Conservation (phyloP, 2,797 vertebrate species). For the Melanotaenia maccullochi region DNA sequence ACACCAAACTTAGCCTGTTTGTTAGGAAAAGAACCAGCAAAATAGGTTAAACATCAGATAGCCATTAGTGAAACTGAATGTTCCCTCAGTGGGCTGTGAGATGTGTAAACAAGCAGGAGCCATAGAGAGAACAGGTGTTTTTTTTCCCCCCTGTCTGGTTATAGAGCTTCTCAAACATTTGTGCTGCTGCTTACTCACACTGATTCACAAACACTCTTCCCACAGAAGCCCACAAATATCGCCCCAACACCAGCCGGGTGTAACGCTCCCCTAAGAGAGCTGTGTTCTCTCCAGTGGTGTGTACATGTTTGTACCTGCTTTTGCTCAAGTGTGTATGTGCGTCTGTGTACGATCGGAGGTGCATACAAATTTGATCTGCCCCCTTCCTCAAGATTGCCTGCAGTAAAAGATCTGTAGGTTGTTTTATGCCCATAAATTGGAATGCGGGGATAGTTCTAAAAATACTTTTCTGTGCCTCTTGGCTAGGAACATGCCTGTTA, state of each 20-base stretch:
- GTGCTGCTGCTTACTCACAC: conserved; percentile 77
- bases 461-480: conserved; percentile 81
- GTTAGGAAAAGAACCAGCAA: conserved; percentile 28
- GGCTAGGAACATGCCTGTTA: conserved; percentile 86
- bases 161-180: conserved; percentile 79
- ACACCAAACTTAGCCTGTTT: conserved; percentile 21
- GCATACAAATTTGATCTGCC: conserved; percentile 80
- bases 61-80: conserved; percentile 57
- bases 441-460: conserved; percentile 85
- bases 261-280: conserved; percentile 72
- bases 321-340: conserved; percentile 32
- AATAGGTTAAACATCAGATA: conserved; percentile 38
- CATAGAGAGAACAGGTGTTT: conserved; percentile 74
- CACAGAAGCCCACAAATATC: conserved; percentile 78
- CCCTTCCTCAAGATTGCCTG: conserved; percentile 69
- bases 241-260: conserved; percentile 71
- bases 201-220: conserved; percentile 81
- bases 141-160: conserved; percentile 55
- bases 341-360: conserved; percentile 60
- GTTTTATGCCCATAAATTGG: conserved; percentile 85
- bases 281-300: conserved; percentile 72
- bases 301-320: conserved; percentile 55
- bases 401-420: conserved; percentile 81
- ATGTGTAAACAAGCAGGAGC: conserved; percentile 71
- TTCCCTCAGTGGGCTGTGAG: conserved; percentile 53